A percentile compares a stretch with the other conserved stretches of the same genome.
phyloP scores from a whole-genome alignment of 2,888 invertebrate genomes.

The Tachina lurida region DNA sequence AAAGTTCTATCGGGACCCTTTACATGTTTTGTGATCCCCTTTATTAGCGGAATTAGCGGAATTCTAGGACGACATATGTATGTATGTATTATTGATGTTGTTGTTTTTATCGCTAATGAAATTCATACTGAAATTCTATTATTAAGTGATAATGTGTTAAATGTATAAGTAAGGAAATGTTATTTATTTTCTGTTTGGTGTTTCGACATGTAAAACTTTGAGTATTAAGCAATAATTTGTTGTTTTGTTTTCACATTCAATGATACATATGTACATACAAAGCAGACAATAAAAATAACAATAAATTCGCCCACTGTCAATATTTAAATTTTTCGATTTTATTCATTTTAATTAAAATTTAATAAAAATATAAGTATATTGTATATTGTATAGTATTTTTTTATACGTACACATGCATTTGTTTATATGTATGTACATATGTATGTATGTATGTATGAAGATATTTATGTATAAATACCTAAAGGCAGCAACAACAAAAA shows the following conservation, averaged over 20 bases:
- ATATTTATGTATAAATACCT: neutral
- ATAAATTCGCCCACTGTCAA: constrained; percentile 67
- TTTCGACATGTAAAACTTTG: constrained; percentile 26
- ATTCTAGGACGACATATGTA: constrained; percentile 55
- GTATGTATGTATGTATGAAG: neutral
- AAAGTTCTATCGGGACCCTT: too few relatives aligned
- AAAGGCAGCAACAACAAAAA: constrained; percentile 12
- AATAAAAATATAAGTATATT: neutral
- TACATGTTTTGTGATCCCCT: neutral
- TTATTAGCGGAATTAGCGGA: constrained; percentile 22
- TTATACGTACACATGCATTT: neutral
- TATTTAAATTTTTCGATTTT: constrained; percentile 53
- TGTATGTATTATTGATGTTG: too few relatives aligned
- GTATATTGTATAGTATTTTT: neutral
- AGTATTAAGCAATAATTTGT: constrained; percentile 29
- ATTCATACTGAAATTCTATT: constrained; percentile 27
- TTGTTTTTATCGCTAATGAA: constrained; percentile 1
- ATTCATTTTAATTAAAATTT: constrained; percentile 49
- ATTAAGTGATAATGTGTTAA: constrained; percentile 57
- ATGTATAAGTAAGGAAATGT: constrained; percentile 45
- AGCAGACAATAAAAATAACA: constrained; percentile 42
- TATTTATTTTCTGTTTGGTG: neutral
- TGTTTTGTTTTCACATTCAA: constrained; percentile 8
- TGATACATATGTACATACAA: constrained; percentile 13
- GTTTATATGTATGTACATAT: neutral